Conservation (phyloP, 2,888 invertebrate genomes). For the Crocallis elinguaria region DNA sequence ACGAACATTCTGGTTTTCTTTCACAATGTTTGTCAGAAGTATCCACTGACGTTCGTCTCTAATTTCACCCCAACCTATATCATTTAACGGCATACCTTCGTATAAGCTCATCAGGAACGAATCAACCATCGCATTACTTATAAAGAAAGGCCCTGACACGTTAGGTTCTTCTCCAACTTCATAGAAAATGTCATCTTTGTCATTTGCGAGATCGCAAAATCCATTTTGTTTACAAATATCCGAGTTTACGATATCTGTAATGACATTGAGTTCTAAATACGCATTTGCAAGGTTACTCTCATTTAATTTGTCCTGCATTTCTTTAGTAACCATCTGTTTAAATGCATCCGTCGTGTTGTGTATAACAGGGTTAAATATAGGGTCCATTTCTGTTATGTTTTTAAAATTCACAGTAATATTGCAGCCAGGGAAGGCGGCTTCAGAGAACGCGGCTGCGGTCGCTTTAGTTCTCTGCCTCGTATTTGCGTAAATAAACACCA, state of each 20-base stretch:
- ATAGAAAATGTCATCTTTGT: conserved; percentile 45
- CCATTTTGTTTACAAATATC: conserved; percentile 50
- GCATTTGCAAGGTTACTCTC: conserved; percentile 46
- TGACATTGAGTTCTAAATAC: conserved; percentile 52
- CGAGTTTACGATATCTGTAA: conserved; percentile 60
- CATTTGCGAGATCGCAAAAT: conserved; percentile 55
- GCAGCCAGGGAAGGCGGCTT: conserved; percentile 61
- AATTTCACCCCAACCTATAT: conserved; percentile 69
- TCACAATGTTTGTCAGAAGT: conserved; percentile 50
- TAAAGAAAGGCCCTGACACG: conserved; percentile 55
- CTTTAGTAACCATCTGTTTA: conserved; percentile 42
- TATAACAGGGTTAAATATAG: conserved; percentile 58
- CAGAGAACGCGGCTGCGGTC: conserved; percentile 60
- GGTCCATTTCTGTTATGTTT: conserved; percentile 51
- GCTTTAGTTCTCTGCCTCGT: conserved; percentile 59
- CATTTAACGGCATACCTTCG: conserved; percentile 54
- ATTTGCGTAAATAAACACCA: conserved; percentile 63
- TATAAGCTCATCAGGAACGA: conserved; percentile 70
- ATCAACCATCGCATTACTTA: conserved; percentile 59
- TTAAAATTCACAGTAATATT: conserved; percentile 51
- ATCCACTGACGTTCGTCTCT: conserved; percentile 51
- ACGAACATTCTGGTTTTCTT: conserved; percentile 58
- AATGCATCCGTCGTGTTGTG: conserved; percentile 49
- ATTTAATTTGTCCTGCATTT: conserved; percentile 56
- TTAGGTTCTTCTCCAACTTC: conserved; percentile 58